Base-by-base conservation (phyloP, 2,888 invertebrate species). In the Cynaeus angustus region DNA sequence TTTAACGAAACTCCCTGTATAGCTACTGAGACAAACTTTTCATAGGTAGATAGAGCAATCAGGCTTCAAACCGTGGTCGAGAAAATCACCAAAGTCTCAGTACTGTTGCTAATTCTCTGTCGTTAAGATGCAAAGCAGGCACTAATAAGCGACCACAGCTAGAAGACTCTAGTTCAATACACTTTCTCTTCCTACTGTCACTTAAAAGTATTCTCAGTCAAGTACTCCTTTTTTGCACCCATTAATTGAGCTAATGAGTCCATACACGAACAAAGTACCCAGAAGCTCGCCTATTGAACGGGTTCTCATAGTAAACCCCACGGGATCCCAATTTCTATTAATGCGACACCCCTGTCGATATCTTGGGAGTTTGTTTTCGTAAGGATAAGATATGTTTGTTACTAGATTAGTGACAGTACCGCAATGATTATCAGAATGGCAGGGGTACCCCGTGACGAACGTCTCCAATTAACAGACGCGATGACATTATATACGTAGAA, bases 391-490 rank as follows among this genome's bases (percentile, higher is more conserved):
- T 8, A 26, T 3, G 8, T 9, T 50, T 10, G 12, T 52, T n/a
- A 53, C 64, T 14, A 53, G 26, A 41, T 53, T 53, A 7, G 21
- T 16, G n/a, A 14, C 28, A 6, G 38, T 53, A 3, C 64, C 41
- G 13, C 53, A 61, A 1, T 12, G 3, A 10, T 33, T 59, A 3
- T 14, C 33, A 37, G 7, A 16, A 14, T 14, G 13, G 45, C 52
- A 64, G 3, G 64, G 64, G 10, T 64, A 64, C 64, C 64, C 52
- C 28, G 64, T 64, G 30, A 64, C 30, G 14, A 64, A 64, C 14
- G 5, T 10, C 9, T 43, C 53, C 41, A 52, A 43, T 53, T 64
- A 10, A 26, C 6, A 13, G 41, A 64, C 2, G 43, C n/a, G 0
- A 53, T 53, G 10, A 53, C 64, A 12, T 64, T 53, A 30, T 52